A percentile compares a stretch with the other conserved stretches of the same genome.
Conservation (phyloP, 1,140 invertebrate species). For the Anthonomus grandis region DNA sequence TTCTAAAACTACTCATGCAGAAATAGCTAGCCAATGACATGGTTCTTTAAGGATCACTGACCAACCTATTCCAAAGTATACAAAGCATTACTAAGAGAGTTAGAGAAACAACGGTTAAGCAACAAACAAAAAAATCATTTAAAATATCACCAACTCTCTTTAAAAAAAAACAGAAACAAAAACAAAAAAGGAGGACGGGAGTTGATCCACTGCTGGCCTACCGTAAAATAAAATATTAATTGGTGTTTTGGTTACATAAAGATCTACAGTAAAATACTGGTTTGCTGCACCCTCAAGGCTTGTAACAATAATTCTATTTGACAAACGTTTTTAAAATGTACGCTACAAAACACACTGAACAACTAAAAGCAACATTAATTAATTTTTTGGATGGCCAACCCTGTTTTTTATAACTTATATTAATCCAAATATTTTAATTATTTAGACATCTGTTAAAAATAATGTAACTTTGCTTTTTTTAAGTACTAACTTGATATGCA, state of each 20-base stretch:
- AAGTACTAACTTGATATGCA: no score
- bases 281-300: slow-evolving; percentile 34
- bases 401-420: slow-evolving; percentile 4
- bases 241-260: slow-evolving; percentile 21
- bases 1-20: slow-evolving; percentile 12
- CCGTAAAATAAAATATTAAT: slow-evolving; percentile 16
- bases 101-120: slow-evolving; percentile 19
- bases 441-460: no score
- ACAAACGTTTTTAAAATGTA: slow-evolving; percentile 37
- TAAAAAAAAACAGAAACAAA: slow-evolving; percentile 35
- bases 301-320: slow-evolving; percentile 30
- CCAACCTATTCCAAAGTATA: background rate
- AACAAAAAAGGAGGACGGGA: slow-evolving; percentile 39
- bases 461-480: no score
- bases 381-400: slow-evolving; percentile 29
- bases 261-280: slow-evolving; percentile 22
- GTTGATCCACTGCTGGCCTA: slow-evolving; percentile 40
- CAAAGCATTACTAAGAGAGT: slow-evolving; percentile 20
- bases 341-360: slow-evolving; percentile 45
- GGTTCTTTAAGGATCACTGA: background rate
- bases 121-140: slow-evolving; percentile 24
- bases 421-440: no score
- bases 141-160: slow-evolving; percentile 47
- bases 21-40: slow-evolving; percentile 6
- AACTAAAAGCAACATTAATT: slow-evolving; percentile 39